Base-by-base conservation (phyloP, 2,113 vertebrate genomes). In the Scatophagus argus region DNA sequence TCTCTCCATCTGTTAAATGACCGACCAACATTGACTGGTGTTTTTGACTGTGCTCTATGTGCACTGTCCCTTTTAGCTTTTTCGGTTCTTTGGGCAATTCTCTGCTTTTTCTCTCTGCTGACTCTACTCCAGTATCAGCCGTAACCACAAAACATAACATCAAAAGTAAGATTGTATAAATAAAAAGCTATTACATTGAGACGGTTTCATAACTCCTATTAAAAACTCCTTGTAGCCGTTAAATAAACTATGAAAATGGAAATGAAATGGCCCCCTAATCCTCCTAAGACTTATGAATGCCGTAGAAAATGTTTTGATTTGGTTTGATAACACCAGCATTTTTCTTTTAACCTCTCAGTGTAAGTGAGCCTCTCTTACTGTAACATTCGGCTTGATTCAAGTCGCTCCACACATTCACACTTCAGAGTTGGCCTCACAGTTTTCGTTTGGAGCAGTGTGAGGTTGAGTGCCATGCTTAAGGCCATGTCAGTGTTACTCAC, bases 401-500 rank as follows among this genome's bases (percentile, higher is more conserved):
- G 64, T 16, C 56, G 71, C 31, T 46, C 9, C 44, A 43, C 34
- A 64, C n/a, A 9, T 49, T 74, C 59, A 14, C 54, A 55, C 44
- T 74, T 41, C 27, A 65, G 39, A 60, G 66, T 38, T 77, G 52
- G n/a, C 51, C 52, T 39, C 60, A 55, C 38, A 52, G 39, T 25
- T 64, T 56, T 75, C 52, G 54, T 11, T 16, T 31, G 51, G 55
- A 36, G 43, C 16, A 25, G n/a, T 49, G 16, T 10, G 8, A 44
- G 62, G 51, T 27, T 73, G 69, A 76, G 72, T 69, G 39, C 36
- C 17, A 32, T 23, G 8, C 65, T 70, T 34, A 46, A 54, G 81
- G 39, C 84, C 71, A 61, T 80, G 60, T 75, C 34, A 66, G 63
- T 39, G 62, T 68, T 56, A 21, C 25, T 74, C 59, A 77, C 39